These are phyloP conservation scores for Patiria pectinifera DNA, from an alignment of 53 echinoderm and acorn worm genomes.

Conservation along the genomic window DNA sequence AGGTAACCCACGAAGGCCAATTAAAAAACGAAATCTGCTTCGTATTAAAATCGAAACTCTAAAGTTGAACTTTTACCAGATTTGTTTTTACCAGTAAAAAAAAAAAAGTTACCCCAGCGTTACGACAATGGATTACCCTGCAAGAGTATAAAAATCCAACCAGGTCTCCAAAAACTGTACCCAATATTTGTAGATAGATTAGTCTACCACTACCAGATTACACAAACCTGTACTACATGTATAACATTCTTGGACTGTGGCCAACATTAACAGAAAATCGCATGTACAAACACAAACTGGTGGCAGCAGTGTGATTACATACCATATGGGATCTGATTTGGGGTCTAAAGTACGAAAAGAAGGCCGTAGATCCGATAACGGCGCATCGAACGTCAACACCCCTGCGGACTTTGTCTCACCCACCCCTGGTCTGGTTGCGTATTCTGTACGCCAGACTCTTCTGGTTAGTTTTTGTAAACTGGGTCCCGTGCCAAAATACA, in stretches of 20 bases:
- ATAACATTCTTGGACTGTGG: not conserved
- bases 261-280: conserved; percentile 21
- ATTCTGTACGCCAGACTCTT: not conserved
- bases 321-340: not conserved
- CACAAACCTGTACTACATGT: too few species aligned
- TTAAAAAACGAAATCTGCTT: too few species aligned
- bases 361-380: not conserved
- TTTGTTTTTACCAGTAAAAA: too few species aligned
- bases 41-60: too few species aligned
- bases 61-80: too few species aligned
- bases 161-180: too few species aligned
- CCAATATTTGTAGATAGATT: too few species aligned
- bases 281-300: not conserved
- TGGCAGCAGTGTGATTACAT: not conserved
- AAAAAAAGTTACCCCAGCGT: too few species aligned
- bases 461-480: not conserved
- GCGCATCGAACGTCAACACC: not conserved
- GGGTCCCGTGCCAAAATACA: not conserved
- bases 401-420: not conserved
- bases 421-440: not conserved
- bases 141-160: too few species aligned
- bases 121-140: too few species aligned
- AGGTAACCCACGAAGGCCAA: too few species aligned
- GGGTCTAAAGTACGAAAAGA: not conserved
- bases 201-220: too few species aligned